Base-by-base conservation (phyloP, 1,140 invertebrate genomes). In the Solenopsis invicta region DNA sequence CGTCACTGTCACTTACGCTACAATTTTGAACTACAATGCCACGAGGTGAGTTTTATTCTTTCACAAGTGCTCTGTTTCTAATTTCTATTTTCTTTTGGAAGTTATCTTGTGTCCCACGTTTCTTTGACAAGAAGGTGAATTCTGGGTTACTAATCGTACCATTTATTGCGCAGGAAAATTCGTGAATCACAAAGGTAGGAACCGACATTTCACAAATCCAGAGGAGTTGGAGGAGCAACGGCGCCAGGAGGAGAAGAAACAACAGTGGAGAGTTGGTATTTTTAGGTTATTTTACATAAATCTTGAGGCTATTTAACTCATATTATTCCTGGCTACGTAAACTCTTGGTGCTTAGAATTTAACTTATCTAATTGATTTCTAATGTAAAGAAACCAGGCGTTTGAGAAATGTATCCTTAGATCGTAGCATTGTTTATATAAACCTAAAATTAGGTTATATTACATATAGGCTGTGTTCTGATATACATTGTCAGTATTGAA, bases 141-240 rank as follows among this genome's bases (percentile, higher is more conserved):
- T 12, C 10, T 41, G n/a, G 4, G 0, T 81, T 21, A 80, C 18
- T 52, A 4, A 72, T 71, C 2, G 29, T 9, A 21, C 0, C n/a
- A 2, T 89, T 81, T 89, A 93, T 92, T 85, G 94, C 95, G 9
- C 87, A 98, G 98, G 98, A 96, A 98, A 98, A 96, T 98, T 97
- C 92, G 97, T 97, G 21, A 98, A 98, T 95, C 98, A 99, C 94
- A 99, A 99, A 95, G 99, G 99, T 52, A 97, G 98, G 81, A 97
- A 97, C 92, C 97, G 98, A 87, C 97, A 98, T 93, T 99, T 99
- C 94, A 99, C 99, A 10, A 99, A 98, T 93, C 98, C 98, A 29
- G 98, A 99, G 93, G 98, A 99, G 93, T 95, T 99, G 88, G 98
- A 98, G 93, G 97, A 98, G 91, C 97, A 99, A 93, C 96, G 97